Evolutionary conservation across 2,797 vertebrate species (phyloP).

Genomic region (Labeo calbasu): DNA sequence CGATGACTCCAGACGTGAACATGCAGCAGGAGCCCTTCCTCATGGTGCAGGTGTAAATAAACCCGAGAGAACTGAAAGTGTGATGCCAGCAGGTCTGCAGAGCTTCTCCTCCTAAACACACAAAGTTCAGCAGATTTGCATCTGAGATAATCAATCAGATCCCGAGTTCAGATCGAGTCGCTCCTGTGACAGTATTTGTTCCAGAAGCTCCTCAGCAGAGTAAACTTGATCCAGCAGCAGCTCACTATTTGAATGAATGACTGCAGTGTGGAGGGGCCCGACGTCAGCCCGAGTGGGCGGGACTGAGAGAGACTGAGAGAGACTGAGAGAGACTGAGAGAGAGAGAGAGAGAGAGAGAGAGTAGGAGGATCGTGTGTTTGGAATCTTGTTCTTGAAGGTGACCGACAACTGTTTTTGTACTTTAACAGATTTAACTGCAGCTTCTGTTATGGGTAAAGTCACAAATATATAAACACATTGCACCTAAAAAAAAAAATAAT

Average conservation of each 20-base stretch:
- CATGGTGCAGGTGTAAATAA: conserved; percentile 66
- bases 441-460: neutral
- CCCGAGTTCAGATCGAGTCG: neutral
- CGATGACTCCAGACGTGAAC: conserved; percentile 68
- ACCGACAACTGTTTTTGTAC: neutral
- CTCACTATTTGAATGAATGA: conserved; percentile 37
- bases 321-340: neutral
- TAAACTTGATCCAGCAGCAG: neutral
- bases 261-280: neutral
- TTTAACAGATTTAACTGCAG: neutral
- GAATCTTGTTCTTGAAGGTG: conserved; percentile 16
- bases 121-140: conserved; percentile 8
- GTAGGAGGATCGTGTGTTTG: neutral
- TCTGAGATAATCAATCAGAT: neutral
- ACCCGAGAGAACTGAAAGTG: neutral
- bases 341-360: conserved; percentile 5
- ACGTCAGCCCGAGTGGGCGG: neutral
- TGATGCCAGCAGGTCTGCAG: neutral
- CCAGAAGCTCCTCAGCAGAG: neutral
- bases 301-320: neutral
- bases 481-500: neutral
- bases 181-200: neutral
- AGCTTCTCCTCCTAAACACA: neutral
- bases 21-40: conserved; percentile 69
- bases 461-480: neutral